A percentile compares a stretch with the other conserved stretches of the same genome.
Conservation (phyloP, 1,140 invertebrate species). For the Tetramorium parvispinum region DNA sequence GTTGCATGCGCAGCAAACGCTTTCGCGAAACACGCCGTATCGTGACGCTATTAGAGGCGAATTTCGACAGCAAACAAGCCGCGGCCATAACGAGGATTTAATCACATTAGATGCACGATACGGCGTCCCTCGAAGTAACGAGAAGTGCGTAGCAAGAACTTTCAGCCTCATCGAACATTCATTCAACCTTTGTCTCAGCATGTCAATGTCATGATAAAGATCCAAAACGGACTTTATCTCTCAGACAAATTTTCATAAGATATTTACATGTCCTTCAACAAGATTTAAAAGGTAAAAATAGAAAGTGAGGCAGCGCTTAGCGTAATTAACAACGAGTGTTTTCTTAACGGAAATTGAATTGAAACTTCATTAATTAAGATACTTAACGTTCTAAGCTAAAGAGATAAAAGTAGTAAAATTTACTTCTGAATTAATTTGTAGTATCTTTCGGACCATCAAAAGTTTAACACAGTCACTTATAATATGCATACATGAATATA, state of each 20-base stretch:
- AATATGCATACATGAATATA: background rate
- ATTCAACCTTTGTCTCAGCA: background rate
- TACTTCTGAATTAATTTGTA: conserved; percentile 14
- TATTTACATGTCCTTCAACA: conserved; percentile 4
- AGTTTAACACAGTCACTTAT: background rate
- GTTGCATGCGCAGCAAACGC: conserved; percentile 18
- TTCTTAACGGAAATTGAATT: conserved; percentile 35
- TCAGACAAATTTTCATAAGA: conserved; percentile 13
- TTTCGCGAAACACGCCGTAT: conserved; percentile 26
- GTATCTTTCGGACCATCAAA: background rate
- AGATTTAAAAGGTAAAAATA: background rate
- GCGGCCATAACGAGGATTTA: conserved; percentile 75
- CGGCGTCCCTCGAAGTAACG: background rate
- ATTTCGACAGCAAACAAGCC: conserved; percentile 74
- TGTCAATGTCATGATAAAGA: conserved; percentile 4
- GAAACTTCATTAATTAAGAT: conserved; percentile 45
- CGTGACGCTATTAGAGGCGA: conserved; percentile 67
- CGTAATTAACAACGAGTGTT: conserved; percentile 29
- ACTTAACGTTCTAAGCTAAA: conserved; percentile 5
- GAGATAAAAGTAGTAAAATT: conserved; percentile 12
- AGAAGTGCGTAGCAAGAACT: conserved; percentile 43
- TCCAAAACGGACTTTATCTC: background rate
- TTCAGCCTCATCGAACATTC: conserved; percentile 14
- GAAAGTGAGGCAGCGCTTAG: conserved; percentile 10
- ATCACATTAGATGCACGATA: conserved; percentile 71